These are phyloP conservation scores for Lasioglossum vierecki DNA, from an alignment of 2,888 invertebrate species.

Conservation along the genomic window DNA sequence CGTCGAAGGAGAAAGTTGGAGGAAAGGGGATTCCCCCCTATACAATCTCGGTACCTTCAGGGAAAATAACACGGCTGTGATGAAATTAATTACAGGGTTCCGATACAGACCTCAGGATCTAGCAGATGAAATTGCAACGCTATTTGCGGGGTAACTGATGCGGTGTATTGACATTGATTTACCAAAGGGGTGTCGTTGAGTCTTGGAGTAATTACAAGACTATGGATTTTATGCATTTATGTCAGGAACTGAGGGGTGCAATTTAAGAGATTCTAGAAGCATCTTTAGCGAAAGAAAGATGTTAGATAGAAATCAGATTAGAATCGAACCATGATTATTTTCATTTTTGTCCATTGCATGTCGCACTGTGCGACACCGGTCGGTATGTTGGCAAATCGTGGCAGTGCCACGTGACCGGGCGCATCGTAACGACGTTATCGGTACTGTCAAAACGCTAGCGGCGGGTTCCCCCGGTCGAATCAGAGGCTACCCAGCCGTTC, in stretches of 20 bases:
- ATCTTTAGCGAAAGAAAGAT: neutral
- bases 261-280: neutral
- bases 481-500: slow-evolving; percentile 47
- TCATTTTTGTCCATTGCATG: no score
- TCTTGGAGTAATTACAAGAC: neutral
- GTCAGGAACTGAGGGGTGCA: neutral
- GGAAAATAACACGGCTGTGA: neutral
- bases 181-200: neutral
- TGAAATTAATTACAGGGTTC: neutral
- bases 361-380: slow-evolving; percentile 12
- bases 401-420: slow-evolving; percentile 22
- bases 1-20: neutral
- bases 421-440: slow-evolving; percentile 45
- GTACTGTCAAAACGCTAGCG: slow-evolving; percentile 62
- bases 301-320: no score
- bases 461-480: slow-evolving; percentile 18
- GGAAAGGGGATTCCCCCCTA: neutral
- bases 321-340: no score
- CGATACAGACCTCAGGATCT: neutral
- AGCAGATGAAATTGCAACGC: neutral
- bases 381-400: slow-evolving; percentile 16
- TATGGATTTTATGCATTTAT: neutral
- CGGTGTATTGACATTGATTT: neutral
- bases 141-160: neutral
- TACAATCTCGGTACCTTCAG: neutral